Conservation (phyloP, 2,113 vertebrate genomes). For the Echinops telfairi region DNA sequence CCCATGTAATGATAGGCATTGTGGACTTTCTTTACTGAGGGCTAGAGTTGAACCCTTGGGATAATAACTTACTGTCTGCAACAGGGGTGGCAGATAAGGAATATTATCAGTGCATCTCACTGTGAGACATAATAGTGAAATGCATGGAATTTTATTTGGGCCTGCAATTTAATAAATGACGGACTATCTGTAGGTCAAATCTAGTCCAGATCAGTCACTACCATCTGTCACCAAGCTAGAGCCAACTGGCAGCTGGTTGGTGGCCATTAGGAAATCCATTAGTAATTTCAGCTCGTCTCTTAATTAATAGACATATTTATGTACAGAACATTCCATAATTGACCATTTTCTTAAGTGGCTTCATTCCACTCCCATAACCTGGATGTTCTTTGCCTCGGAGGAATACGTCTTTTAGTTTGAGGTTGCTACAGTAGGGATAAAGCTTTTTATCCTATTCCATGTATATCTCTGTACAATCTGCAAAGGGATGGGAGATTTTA, state of each 20-base stretch:
- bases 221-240: constrained; percentile 78
- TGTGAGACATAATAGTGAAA: constrained; percentile 76
- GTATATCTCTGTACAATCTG: constrained; percentile 29
- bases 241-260: constrained; percentile 80
- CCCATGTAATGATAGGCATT: constrained; percentile 54
- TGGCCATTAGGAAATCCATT: constrained; percentile 76
- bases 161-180: constrained; percentile 78
- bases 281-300: constrained; percentile 72
- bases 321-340: constrained; percentile 76
- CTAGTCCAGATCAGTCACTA: constrained; percentile 80
- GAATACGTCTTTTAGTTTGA: constrained; percentile 18
- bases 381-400: constrained; percentile 41
- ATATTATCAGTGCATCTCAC: constrained; percentile 68
- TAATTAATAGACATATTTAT: constrained; percentile 77
- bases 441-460: background rate
- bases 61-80: constrained; percentile 75
- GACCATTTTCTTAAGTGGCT: constrained; percentile 73
- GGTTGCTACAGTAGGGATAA: constrained; percentile 8
- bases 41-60: constrained; percentile 70
- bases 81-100: constrained; percentile 76
- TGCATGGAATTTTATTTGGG: constrained; percentile 78
- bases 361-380: constrained; percentile 68
- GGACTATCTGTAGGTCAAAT: constrained; percentile 82
- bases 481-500: background rate
- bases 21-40: constrained; percentile 58